Evolutionary conservation across 1,140 invertebrate species (phyloP).

Genomic region (Paraescarpia echinospica): DNA sequence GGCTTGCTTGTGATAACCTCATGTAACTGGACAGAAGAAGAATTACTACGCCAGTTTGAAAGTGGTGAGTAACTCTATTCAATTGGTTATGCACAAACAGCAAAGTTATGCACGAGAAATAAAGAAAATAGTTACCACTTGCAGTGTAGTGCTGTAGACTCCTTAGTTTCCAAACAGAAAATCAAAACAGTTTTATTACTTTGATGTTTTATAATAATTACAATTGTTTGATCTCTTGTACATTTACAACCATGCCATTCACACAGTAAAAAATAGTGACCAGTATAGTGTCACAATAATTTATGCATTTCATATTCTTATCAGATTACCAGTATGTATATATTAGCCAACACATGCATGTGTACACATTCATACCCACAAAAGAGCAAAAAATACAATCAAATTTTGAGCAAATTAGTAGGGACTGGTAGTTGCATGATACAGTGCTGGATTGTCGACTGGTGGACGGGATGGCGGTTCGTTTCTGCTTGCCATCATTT

Average conservation of each 20-base stretch:
- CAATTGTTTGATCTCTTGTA: neutral
- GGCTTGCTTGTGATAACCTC: slow-evolving; percentile 84
- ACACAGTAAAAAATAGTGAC: neutral
- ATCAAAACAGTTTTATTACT: no score
- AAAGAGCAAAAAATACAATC: no score
- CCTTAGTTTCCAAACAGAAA: no score
- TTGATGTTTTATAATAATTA: no score
- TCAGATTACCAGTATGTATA: slow-evolving; percentile 10
- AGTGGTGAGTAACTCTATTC: neutral
- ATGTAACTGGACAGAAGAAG: slow-evolving; percentile 90
- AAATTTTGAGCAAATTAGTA: no score
- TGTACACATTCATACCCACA: neutral
- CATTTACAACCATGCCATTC: neutral
- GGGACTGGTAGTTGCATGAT: no score
- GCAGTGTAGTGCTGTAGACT: neutral
- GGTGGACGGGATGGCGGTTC: no score
- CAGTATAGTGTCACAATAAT: neutral
- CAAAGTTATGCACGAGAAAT: neutral
- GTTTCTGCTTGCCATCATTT: no score
- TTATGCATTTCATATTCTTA: neutral
- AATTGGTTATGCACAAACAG: neutral
- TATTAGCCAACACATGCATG: neutral
- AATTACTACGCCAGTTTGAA: slow-evolving; percentile 74
- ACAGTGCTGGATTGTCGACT: no score
- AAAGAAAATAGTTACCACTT: neutral